phyloP scores from a whole-genome alignment of 2,797 vertebrate genomes.

The Chelmon rostratus region DNA sequence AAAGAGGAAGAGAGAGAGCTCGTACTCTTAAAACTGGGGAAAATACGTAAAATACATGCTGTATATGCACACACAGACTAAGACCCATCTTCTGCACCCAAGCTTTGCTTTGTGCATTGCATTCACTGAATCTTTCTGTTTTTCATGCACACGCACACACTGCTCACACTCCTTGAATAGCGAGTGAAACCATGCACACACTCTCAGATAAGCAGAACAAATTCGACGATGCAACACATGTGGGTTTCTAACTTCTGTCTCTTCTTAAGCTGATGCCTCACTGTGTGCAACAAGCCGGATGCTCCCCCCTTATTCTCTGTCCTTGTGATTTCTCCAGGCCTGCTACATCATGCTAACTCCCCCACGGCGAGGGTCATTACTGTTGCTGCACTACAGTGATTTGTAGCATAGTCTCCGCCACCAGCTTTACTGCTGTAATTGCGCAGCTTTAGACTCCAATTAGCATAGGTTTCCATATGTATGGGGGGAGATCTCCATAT shows the following conservation, averaged over 20 bases:
- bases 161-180: slow-evolving; percentile 27
- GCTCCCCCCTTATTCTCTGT: not conserved
- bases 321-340: slow-evolving; percentile 38
- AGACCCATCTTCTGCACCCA: slow-evolving; percentile 1
- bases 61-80: not conserved
- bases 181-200: slow-evolving; percentile 26
- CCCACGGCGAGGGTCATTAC: slow-evolving; percentile 61
- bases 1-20: slow-evolving; percentile 15
- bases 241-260: slow-evolving; percentile 8
- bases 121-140: slow-evolving; percentile 4
- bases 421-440: slow-evolving; percentile 71
- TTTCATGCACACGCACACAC: slow-evolving; percentile 1
- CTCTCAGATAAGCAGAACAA: slow-evolving; percentile 36
- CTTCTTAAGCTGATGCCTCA: slow-evolving; percentile 7
- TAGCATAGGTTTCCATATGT: slow-evolving; percentile 76
- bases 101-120: slow-evolving; percentile 5
- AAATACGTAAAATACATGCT: slow-evolving; percentile 2
- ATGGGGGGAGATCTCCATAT: slow-evolving; percentile 63
- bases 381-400: slow-evolving; percentile 59
- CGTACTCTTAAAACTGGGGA: not conserved
- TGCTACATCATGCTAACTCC: slow-evolving; percentile 35
- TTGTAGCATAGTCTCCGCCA: slow-evolving; percentile 62
- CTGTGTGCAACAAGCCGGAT: slow-evolving; percentile 18
- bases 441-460: slow-evolving; percentile 74
- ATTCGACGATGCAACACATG: slow-evolving; percentile 23